A percentile compares a stretch with the other conserved stretches of the same genome.
These are phyloP conservation scores for Zapus hudsonius DNA, from an alignment of 2,113 vertebrate species.

Conservation along the genomic window DNA sequence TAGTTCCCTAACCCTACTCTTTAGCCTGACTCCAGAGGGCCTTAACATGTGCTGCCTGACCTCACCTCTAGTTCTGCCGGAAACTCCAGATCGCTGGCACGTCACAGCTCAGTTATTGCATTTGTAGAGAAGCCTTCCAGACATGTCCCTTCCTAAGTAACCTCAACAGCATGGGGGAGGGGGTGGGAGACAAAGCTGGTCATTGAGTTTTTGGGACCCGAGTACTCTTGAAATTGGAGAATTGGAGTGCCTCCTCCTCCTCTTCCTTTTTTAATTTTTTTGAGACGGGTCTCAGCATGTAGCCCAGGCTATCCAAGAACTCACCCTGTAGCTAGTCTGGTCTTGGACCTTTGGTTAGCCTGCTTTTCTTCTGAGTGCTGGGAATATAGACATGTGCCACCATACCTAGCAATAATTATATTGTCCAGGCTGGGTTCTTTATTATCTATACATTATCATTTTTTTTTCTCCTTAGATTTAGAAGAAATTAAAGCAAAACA, in stretches of 20 bases:
- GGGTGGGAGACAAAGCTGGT: not conserved
- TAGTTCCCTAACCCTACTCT: not conserved
- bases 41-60: not conserved
- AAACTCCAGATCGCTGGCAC: not conserved
- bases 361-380: no score
- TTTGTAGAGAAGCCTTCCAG: not conserved
- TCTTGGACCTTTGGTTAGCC: no score
- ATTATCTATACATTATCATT: not conserved
- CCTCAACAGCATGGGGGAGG: no score
- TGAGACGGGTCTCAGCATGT: no score
- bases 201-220: rapidly evolving
- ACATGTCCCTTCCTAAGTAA: not conserved
- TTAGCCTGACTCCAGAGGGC: not conserved
- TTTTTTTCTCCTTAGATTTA: no score
- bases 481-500: no score
- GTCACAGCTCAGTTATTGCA: not conserved
- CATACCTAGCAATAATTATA: not conserved
- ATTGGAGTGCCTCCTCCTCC: no score
- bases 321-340: no score
- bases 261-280: no score
- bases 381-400: no score
- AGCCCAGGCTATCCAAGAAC: no score
- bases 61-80: rapidly evolving
- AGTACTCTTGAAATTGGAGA: not conserved
- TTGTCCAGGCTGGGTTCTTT: not conserved